Evolutionary conservation across 2,888 invertebrate species (phyloP).

Genomic region (Trichopria drosophilae): DNA sequence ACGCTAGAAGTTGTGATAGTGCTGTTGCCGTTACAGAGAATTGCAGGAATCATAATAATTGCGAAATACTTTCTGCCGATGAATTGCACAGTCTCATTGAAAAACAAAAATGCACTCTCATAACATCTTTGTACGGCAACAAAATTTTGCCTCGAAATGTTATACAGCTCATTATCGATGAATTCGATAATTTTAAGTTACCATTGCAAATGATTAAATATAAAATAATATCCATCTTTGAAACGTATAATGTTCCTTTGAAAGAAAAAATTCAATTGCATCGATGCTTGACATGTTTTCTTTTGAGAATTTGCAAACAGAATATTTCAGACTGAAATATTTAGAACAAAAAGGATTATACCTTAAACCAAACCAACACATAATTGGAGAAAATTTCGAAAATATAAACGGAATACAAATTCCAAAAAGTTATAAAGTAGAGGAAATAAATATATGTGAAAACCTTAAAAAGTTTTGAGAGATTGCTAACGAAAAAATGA

Average conservation of each 20-base stretch:
- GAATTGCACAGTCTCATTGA: no score
- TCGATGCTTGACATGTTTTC: neutral
- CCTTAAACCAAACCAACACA: neutral
- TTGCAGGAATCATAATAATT: no score
- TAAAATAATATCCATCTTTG: no score
- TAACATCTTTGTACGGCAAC: neutral
- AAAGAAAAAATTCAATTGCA: neutral
- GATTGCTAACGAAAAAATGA: neutral
- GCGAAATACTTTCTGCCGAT: no score
- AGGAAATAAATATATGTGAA: neutral
- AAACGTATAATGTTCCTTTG: no score
- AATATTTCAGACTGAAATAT: conserved; percentile 1
- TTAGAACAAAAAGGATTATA: conserved; percentile 4
- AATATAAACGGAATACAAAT: neutral
- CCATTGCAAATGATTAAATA: no score
- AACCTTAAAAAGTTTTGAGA: conserved; percentile 2
- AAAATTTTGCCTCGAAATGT: neutral
- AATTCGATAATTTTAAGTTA: no score
- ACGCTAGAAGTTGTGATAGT: no score
- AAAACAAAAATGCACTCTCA: neutral
- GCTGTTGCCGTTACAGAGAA: no score
- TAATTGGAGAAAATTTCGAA: conserved; percentile 2
- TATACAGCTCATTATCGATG: neutral
- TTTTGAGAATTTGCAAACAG: neutral
- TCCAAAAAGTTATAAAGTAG: conserved; percentile 3